Evolutionary conservation across 2,888 invertebrate genomes (phyloP).

Genomic region (Gonocerus acuteangulatus): DNA sequence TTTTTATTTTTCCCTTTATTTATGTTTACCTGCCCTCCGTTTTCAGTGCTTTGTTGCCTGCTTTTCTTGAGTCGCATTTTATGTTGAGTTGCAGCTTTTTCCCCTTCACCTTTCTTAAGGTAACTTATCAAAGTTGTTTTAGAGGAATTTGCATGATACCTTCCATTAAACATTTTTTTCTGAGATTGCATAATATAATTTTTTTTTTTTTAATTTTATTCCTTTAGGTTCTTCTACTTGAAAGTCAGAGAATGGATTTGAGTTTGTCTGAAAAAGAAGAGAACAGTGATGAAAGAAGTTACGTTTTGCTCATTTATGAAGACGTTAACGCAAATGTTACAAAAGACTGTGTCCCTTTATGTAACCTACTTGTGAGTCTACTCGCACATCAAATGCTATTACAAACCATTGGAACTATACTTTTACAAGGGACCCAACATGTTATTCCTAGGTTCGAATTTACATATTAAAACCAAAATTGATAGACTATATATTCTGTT

Average conservation of each 20-base stretch:
- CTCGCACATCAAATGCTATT: slow-evolving; percentile 86
- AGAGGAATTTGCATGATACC: too few species aligned
- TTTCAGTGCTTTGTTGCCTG: slow-evolving; percentile 25
- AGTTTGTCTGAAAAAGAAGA: slow-evolving; percentile 40
- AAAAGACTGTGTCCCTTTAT: slow-evolving; percentile 73
- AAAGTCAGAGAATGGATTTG: slow-evolving; percentile 49
- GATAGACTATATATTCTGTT: not conserved
- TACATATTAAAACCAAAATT: not conserved
- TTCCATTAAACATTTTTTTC: not conserved
- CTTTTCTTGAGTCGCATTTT: slow-evolving; percentile 24
- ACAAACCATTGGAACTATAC: slow-evolving; percentile 79
- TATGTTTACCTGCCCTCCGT: slow-evolving; percentile 14
- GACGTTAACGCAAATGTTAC: slow-evolving; percentile 35
- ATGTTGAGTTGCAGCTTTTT: slow-evolving; percentile 21
- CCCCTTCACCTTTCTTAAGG: slow-evolving; percentile 11
- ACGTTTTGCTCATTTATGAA: slow-evolving; percentile 43
- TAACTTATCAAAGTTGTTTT: slow-evolving; percentile 4
- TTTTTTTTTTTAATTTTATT: not conserved
- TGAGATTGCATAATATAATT: not conserved
- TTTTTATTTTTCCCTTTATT: too few species aligned
- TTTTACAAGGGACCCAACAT: slow-evolving; percentile 65
- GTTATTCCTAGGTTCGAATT: slow-evolving; percentile 47
- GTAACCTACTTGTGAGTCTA: slow-evolving; percentile 78
- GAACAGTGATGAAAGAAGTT: slow-evolving; percentile 42
- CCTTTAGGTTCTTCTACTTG: slow-evolving; percentile 53